Base-by-base conservation (phyloP, 2,113 vertebrate species). In the Dromas ardeola region DNA sequence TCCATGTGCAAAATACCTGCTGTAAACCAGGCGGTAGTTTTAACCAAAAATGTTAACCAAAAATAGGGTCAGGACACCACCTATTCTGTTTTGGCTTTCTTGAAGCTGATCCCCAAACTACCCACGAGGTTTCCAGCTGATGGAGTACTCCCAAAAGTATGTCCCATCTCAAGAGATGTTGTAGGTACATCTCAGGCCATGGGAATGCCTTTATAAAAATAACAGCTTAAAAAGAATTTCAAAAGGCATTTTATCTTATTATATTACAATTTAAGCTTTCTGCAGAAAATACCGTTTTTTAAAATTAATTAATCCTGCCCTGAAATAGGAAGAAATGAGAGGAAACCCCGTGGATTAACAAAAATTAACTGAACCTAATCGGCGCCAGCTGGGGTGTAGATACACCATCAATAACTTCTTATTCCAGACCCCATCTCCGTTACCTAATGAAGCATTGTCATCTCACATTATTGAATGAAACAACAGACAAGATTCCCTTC, bases 221-320 rank as follows among this genome's bases (percentile, higher is more conserved):
- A 56, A 47, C 8, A 26, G 4, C 47, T 61, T 22, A 13, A 36
- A 62, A 52, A 69, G 13, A 45, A 30, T 15, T 13, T 16, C n/a
- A 45, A 73, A 62, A n/a, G 17, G 10, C 29, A 6, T 42, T 62
- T 74, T 19, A 49, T 3, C 0, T 67, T 69, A 17, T 63, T 77
- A 18, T 18, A 19, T 62, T 93, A 74, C 58, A 65, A 26, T 81
- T 30, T 66, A 86, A 86, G 61, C 56, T 69, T 94, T 67, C 83
- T 76, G n/a, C 47, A 74, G 95, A 93, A 96, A 95, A 82, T 52
- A 38, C 10, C 3, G 1, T 26, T 30, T 65, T 23, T 61, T 25
- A 50, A 81, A 81, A 65, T 91, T 78, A 90, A 94, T 97, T 96
- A 91, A 94, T 70, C 86, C 78, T 93, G 45, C 86, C 49, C 63